phyloP scores from a whole-genome alignment of 2,888 invertebrate genomes.

The Rhorus exstirpatorius region DNA sequence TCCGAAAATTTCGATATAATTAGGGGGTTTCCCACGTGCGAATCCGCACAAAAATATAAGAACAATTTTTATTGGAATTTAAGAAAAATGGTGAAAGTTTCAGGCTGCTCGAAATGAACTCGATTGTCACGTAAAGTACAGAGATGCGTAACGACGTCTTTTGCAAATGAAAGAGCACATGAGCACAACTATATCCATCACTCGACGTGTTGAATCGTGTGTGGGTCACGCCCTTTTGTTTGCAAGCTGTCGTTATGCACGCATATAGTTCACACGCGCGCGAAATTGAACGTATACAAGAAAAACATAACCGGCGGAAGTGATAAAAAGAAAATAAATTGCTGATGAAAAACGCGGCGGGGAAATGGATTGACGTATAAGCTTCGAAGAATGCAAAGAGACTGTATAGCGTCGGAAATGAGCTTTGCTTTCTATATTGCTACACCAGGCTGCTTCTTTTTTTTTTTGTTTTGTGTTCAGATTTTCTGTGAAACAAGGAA shows the following conservation, averaged over 20 bases:
- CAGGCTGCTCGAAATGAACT: too few relatives aligned
- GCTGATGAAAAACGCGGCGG: slow-evolving; percentile 48
- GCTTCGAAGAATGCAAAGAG: slow-evolving; percentile 37
- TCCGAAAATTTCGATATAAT: too few relatives aligned
- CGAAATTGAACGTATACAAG: slow-evolving; percentile 4
- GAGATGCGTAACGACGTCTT: too few relatives aligned
- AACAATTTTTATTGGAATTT: too few relatives aligned
- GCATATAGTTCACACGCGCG: slow-evolving; percentile 15
- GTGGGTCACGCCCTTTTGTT: background rate
- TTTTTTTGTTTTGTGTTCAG: slow-evolving; percentile 3
- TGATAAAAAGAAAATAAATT: slow-evolving; percentile 47
- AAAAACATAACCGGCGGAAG: slow-evolving; percentile 43
- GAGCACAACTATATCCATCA: background rate
- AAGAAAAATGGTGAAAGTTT: too few relatives aligned
- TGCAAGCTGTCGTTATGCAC: too few relatives aligned
- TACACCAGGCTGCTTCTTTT: background rate
- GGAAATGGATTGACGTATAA: slow-evolving; percentile 53
- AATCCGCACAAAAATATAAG: too few relatives aligned
- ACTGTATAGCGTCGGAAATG: slow-evolving; percentile 33
- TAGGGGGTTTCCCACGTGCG: too few relatives aligned
- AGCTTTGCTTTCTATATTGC: slow-evolving; percentile 15
- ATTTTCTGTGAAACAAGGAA: slow-evolving; percentile 10
- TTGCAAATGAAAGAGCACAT: background rate
- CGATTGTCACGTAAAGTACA: too few relatives aligned
- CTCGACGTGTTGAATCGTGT: background rate